Evolutionary conservation across 1,140 invertebrate genomes (phyloP).

Genomic region (Watersipora subatra): DNA sequence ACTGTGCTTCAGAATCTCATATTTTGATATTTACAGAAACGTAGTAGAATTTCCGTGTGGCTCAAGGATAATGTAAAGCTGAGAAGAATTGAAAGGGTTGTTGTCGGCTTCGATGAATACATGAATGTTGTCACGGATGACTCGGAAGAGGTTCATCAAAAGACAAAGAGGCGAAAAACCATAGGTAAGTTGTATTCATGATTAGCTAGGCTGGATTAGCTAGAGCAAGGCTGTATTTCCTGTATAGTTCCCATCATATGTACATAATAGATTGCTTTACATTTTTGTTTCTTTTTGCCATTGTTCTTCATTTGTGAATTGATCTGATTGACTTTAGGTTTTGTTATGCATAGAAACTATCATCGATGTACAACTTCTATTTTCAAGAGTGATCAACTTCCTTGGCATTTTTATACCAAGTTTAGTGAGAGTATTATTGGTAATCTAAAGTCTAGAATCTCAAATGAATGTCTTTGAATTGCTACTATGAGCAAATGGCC

Average conservation of each 20-base stretch:
- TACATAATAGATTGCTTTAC: not conserved
- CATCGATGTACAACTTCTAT: no score
- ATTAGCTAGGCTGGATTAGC: no score
- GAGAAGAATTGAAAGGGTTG: slow-evolving; percentile 91
- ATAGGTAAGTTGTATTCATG: slow-evolving; percentile 54
- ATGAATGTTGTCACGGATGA: slow-evolving; percentile 98
- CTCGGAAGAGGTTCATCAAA: slow-evolving; percentile 85
- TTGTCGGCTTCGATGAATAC: slow-evolving; percentile 95
- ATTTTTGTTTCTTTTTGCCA: no score
- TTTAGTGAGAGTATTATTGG: no score
- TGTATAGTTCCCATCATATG: not conserved
- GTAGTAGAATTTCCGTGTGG: slow-evolving; percentile 84
- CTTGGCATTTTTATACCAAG: no score
- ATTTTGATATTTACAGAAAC: slow-evolving; percentile 44
- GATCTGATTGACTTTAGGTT: no score
- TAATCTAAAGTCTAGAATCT: no score
- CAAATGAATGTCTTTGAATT: no score
- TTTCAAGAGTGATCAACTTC: no score
- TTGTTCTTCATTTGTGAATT: no score
- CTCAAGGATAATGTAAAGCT: slow-evolving; percentile 87
- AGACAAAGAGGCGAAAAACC: slow-evolving; percentile 67
- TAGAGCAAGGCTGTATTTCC: not conserved
- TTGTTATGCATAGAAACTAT: no score
- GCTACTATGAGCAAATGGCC: no score
- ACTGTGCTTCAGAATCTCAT: slow-evolving; percentile 39